Base-by-base conservation (phyloP, 37 sponge, comb jelly and placozoan species). In the Mnemiopsis leidyi region DNA sequence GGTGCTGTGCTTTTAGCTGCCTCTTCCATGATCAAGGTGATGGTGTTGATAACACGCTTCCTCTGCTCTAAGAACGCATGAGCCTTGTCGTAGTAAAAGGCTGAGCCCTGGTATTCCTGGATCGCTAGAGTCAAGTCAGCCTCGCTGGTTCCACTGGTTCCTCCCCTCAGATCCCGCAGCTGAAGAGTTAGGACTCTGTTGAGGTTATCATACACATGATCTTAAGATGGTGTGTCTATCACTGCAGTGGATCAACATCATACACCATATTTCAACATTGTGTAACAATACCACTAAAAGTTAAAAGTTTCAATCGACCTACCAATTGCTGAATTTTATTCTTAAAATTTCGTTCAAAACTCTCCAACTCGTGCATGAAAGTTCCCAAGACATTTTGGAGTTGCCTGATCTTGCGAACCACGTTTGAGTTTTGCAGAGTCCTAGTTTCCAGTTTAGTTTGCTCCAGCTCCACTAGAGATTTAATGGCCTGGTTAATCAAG, bases 71-170 rank as follows among this genome's bases (percentile, higher is more conserved):
- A 61, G 29, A 85, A 85, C 25, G 29, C 29, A 0, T 40, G 40
- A 29, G 90, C 90, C 61, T 85, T 85, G 61, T 39, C 30, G 39
- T 33, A 39, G 36, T 21, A 28, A 61, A 85, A 85, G n/a, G 90
- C 90, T 24, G 90, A 85, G 24, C 21, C 3, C 2, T 85, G 36
- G 48, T 85, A 33, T 5, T 9, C 25, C 0, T 20, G 25, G 40
- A 85, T 85, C 39, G 39, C 61, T 38, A 39, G 13, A 26, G 61
- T 33, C 2, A 85, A 61, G 13, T 38, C 61, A 23, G 24, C 36
- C 26, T 85, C 90, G 29, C 16, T 33, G n/a, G n/a, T n/a, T n/a
- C n/a, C n/a, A 21, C 32, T 36, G 1, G 20, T 31, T 0, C 79
- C 79, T 21, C 36, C 32, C 18, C 35, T 77, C 79, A 77, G 79